Evolutionary conservation across 2,888 invertebrate species (phyloP).

Genomic region (Drosophila vallismaia): DNA sequence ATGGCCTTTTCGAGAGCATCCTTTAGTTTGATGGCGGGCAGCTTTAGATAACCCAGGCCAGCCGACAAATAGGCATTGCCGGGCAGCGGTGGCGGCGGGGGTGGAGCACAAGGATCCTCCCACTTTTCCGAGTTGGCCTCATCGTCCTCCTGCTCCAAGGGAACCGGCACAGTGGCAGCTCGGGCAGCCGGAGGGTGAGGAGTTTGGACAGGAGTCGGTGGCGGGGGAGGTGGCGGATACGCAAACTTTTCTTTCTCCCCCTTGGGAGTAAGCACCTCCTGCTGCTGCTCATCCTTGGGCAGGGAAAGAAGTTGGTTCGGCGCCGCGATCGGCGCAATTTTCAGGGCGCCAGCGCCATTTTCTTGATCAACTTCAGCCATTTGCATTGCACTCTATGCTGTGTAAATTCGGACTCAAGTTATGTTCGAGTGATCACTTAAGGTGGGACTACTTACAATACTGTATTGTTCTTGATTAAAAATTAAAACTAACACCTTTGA

Average conservation of each 20-base stretch:
- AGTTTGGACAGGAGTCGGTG: conserved; percentile 72
- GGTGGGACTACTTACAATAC: conserved; percentile 17
- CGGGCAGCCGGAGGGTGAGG: conserved; percentile 28
- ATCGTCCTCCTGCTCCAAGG: conserved; percentile 56
- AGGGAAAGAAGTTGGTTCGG: conserved; percentile 23
- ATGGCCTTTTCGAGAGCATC: conserved; percentile 70
- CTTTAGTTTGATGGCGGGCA: conserved; percentile 61
- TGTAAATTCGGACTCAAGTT: neutral
- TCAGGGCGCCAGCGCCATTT: conserved; percentile 80
- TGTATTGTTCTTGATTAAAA: conserved; percentile 15
- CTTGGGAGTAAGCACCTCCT: conserved; percentile 52
- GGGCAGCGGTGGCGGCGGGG: conserved; percentile 69
- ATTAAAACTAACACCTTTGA: conserved; percentile 33
- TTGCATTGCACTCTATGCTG: conserved; percentile 48
- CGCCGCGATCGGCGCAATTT: conserved; percentile 34
- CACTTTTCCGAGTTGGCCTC: conserved; percentile 63
- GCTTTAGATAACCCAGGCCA: conserved; percentile 47
- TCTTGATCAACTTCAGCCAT: conserved; percentile 63
- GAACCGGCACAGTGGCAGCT: conserved; percentile 14
- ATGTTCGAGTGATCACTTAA: neutral
- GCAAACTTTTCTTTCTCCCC: conserved; percentile 40
- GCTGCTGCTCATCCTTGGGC: conserved; percentile 25
- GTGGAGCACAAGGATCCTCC: conserved; percentile 68
- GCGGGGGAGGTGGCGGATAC: conserved; percentile 76
- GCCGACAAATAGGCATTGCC: conserved; percentile 21